Evolutionary conservation across 2,797 vertebrate genomes (phyloP), one percentile per base, ranked within the genome.

Genomic region (Oryzias sinensis): DNA sequence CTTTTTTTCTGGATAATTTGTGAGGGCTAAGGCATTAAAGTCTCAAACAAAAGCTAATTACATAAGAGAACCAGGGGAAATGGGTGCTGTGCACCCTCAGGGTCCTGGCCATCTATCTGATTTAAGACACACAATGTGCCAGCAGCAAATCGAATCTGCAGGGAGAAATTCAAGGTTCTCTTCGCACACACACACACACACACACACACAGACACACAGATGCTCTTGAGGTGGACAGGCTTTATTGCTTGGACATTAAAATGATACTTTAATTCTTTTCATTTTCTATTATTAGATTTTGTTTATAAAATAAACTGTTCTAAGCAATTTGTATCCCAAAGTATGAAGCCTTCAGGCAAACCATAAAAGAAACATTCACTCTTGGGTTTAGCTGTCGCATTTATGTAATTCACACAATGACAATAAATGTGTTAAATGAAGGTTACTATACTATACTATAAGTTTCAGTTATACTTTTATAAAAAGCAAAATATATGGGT

Each of bases 111-210:
- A 85, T 92, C 81, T 65, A 72, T 92, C 86, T 87, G 83, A 80
- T 89, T 91, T 90, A 90, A 81, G 76, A 71, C 68, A 72, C 84
- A 84, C 82, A 80, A 81, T 59, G 67, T 90, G 89, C 90, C 89
- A 81, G 86, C 66, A 41, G 68, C 75, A 89, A 91, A 93, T 91
- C 72, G 46, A 87, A 92, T 92, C 83, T 81, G 75, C 62, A 52
- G 74, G 80, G 81, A 84, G 79, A 81, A 89, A 79, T 83, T 72
- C 73, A 83, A 85, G 81, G 74, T 79, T 82, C 71, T 59, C 62
- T 25, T 47, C 45, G 27, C 37, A 57, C 71, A 46, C 44, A 57
- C 57, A 75, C n/a, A 61, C 16, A 57, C 37, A 57, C 71, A 46
- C 44, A 57, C 57, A 75, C n/a, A 61, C 16, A 57, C 52, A 62